Percentiles rank a stretch among this genome's conserved stretches.
These are phyloP conservation scores for Bilobella aurantiaca DNA, from an alignment of 1,140 invertebrate species.

Conservation along the genomic window DNA sequence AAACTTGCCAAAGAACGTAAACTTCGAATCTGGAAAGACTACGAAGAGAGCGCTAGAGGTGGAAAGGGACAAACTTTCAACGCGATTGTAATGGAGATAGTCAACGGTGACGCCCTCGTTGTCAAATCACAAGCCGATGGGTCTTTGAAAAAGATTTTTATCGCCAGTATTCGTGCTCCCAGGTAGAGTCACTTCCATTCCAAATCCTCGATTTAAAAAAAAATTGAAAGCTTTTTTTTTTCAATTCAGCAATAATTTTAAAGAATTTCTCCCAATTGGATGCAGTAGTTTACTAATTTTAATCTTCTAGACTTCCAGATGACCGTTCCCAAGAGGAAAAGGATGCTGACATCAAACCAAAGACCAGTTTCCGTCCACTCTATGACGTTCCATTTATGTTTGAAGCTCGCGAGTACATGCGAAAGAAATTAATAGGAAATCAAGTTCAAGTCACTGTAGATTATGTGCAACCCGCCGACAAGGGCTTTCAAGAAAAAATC, in stretches of 20 bases:
- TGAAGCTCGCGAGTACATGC: slow-evolving; percentile 90
- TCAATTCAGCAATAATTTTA: too few relatives aligned
- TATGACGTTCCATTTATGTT: slow-evolving; percentile 98
- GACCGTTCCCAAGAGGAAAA: slow-evolving; percentile 1
- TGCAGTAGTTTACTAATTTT: not conserved
- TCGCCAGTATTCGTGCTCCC: slow-evolving; percentile 89
- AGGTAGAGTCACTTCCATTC: slow-evolving; percentile 51
- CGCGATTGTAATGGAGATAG: slow-evolving; percentile 80
- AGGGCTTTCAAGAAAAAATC: slow-evolving; percentile 82
- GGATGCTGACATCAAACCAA: not conserved
- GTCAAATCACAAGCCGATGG: slow-evolving; percentile 65
- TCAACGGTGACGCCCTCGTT: slow-evolving; percentile 84
- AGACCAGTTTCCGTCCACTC: slow-evolving; percentile 57
- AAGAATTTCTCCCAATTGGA: not conserved
- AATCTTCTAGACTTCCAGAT: slow-evolving; percentile 24
- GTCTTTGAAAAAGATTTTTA: slow-evolving; percentile 79
- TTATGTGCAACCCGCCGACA: slow-evolving; percentile 86
- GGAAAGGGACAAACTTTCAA: slow-evolving; percentile 72
- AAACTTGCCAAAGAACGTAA: slow-evolving; percentile 76
- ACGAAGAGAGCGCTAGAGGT: slow-evolving; percentile 35
- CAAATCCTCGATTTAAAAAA: too few relatives aligned
- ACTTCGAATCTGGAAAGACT: slow-evolving; percentile 80
- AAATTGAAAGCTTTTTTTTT: too few relatives aligned
- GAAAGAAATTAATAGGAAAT: slow-evolving; percentile 93
- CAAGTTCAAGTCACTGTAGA: slow-evolving; percentile 87